A percentile compares a stretch with the other conserved stretches of the same genome.
These are phyloP conservation scores for Myzus persicae DNA, from an alignment of 1,140 invertebrate species.

Conservation along the genomic window DNA sequence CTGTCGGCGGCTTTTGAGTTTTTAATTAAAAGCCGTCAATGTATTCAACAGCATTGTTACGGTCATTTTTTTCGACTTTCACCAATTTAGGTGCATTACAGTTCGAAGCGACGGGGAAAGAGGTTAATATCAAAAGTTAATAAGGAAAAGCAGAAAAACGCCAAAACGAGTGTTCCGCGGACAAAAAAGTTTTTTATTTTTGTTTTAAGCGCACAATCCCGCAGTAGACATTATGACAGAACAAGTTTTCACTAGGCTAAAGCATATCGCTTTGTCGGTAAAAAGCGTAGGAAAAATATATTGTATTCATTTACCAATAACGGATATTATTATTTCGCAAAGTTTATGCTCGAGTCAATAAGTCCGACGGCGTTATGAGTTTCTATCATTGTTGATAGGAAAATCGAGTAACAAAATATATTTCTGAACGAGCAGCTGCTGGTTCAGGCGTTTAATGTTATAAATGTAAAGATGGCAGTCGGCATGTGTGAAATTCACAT, in stretches of 20 bases:
- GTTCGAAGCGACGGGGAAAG: neutral
- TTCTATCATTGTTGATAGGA: neutral
- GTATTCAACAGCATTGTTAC: neutral
- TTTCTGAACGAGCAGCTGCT: neutral
- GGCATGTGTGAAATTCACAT: neutral
- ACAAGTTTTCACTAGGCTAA: neutral
- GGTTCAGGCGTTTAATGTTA: neutral
- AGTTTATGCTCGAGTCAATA: neutral
- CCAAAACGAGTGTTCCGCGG: neutral
- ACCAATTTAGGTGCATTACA: neutral
- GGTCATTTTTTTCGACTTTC: neutral
- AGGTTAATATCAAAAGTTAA: neutral
- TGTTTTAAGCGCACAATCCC: neutral
- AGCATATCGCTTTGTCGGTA: neutral
- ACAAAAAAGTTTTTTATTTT: constrained; percentile 1
- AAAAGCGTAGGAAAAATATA: neutral
- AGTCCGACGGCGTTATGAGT: neutral
- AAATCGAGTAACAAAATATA: neutral
- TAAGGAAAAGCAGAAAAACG: neutral
- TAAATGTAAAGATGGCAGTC: neutral
- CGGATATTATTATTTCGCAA: neutral
- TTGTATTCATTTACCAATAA: neutral
- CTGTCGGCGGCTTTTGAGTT: neutral
- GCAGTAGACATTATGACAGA: neutral
- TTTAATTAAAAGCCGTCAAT: neutral